Conservation (phyloP, 2,888 invertebrate genomes). For the Stratiomys singularior region DNA sequence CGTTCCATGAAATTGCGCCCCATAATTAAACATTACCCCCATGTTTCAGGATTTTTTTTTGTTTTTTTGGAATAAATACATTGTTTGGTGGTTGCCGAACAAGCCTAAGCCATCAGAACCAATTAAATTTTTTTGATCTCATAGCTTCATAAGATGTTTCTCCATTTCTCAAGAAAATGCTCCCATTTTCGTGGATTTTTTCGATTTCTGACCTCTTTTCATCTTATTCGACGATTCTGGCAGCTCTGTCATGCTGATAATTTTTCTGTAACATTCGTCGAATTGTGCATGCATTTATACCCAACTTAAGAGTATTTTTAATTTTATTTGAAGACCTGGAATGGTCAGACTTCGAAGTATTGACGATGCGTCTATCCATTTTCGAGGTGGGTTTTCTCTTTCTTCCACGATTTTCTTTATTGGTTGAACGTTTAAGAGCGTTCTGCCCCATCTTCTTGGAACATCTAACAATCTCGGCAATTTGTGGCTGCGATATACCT, state of each 20-base stretch:
- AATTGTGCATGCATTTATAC: neutral
- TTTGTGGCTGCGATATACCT: neutral
- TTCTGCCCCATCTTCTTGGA: neutral
- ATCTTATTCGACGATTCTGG: neutral
- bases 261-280: neutral
- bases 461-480: neutral
- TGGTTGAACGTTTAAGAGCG: neutral
- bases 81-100: constrained; percentile 13
- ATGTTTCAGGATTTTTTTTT: constrained; percentile 34
- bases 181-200: constrained; percentile 27
- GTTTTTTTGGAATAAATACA: constrained; percentile 34
- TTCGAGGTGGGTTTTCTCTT: neutral
- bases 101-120: constrained; percentile 9
- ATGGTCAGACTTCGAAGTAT: neutral
- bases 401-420: constrained; percentile 2
- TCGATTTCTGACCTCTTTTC: constrained; percentile 25
- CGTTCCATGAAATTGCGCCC: too few species aligned
- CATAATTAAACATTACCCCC: too few species aligned
- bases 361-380: neutral
- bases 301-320: neutral
- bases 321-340: neutral
- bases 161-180: constrained; percentile 13
- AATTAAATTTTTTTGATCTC: constrained; percentile 42
- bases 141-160: constrained; percentile 38
- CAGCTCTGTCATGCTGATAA: neutral